Evolutionary conservation across 2,113 vertebrate species (phyloP).

Genomic region (Neoarius graeffei): DNA sequence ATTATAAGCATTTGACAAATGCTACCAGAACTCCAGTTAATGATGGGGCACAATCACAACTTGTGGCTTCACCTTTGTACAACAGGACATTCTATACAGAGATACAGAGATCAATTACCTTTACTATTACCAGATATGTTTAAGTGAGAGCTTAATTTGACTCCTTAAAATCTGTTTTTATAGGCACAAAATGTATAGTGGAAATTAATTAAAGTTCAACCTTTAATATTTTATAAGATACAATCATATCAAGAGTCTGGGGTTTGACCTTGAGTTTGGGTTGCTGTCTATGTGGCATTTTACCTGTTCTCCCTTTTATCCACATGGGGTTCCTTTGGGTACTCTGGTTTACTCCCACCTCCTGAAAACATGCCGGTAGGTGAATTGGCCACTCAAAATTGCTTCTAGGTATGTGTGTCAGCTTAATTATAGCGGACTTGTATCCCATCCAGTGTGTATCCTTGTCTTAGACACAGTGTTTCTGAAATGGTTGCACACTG

Average conservation of each 20-base stretch:
- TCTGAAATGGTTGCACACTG: neutral
- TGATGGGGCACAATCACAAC: neutral
- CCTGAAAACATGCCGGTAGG: neutral
- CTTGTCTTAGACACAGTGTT: neutral
- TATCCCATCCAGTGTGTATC: too few species aligned
- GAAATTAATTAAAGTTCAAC: neutral
- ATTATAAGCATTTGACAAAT: slow-evolving; percentile 28
- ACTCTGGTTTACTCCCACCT: neutral
- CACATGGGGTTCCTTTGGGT: neutral
- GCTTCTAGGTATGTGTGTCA: neutral
- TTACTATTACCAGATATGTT: neutral
- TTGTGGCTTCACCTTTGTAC: neutral
- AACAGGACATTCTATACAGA: neutral
- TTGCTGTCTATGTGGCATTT: neutral
- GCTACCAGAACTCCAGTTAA: slow-evolving; percentile 1
- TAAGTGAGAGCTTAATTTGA: neutral
- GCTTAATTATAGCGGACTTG: neutral
- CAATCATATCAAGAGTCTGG: neutral
- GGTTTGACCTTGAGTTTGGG: neutral
- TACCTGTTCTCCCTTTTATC: neutral
- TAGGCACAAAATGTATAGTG: neutral
- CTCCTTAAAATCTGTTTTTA: neutral
- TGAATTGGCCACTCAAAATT: neutral
- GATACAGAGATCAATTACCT: neutral
- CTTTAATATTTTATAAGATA: neutral